Evolutionary conservation across 2,113 vertebrate species (phyloP).

Genomic region (Trogon surrucura): DNA sequence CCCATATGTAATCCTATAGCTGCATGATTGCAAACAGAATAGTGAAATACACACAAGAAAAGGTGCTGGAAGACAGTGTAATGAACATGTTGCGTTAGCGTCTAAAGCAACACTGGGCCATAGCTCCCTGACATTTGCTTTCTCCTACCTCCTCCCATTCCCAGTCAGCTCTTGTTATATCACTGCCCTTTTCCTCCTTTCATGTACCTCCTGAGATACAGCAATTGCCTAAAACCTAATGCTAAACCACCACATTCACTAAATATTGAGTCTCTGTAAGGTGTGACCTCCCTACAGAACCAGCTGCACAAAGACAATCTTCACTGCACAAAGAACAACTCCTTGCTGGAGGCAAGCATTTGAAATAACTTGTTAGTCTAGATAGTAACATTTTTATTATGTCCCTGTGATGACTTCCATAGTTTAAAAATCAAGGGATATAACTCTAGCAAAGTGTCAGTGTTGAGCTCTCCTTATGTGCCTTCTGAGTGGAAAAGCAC

Average conservation of each 20-base stretch:
- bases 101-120: not conserved
- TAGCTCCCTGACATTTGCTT: not conserved
- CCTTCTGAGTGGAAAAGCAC: not conserved
- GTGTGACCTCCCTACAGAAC: not conserved
- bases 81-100: not conserved
- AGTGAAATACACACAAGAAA: not conserved
- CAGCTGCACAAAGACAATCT: not conserved
- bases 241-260: not conserved
- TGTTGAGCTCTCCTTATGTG: not conserved
- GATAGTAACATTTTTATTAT: not conserved
- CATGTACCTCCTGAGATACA: not conserved
- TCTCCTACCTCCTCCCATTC: not conserved
- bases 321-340: not conserved
- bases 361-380: not conserved
- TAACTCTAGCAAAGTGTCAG: not conserved
- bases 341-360: not conserved
- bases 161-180: not conserved
- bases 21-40: not conserved
- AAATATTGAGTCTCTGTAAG: not conserved
- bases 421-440: not conserved
- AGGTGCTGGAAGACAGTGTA: not conserved
- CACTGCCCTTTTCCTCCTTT: not conserved
- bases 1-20: not conserved
- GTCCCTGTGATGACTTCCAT: not conserved
- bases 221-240: not conserved